Base-by-base conservation (phyloP, 23 tunicate genomes). In the Pegea sp. region DNA sequence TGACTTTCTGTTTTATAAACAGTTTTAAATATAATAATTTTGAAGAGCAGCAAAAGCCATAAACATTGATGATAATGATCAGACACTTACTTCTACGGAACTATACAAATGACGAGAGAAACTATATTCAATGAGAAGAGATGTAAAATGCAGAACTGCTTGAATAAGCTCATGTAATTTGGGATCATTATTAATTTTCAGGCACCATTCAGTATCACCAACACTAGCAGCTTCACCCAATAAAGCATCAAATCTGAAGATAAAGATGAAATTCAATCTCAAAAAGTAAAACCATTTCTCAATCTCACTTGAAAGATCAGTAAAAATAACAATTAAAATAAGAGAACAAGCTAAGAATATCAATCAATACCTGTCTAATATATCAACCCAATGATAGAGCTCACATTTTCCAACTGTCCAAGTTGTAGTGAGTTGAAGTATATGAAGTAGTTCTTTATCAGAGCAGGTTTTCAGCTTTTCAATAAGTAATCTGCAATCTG, bases 391-490 rank as follows among this genome's bases (percentile, higher is more conserved):
- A 44, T 86, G 96, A 44, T 75, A 86, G 0, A 86, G 73, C 54
- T 86, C 96, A 60, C 96, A 86, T 56, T 86, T 86, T 69, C 96
- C 96, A 26, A 86, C 96, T 11, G 86, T 75, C 96, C 96, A 86
- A 0, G 64, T 64, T 5, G 51, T 53, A 7, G 74, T 86, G 3
- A 46, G 20, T 30, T 64, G 31, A 0, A 86, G 55, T 24, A 69
- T 30, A 21, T 51, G 34, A 11, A 69, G 42, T 5, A 86, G 65
- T 42, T 86, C 76, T 24, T 75, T 64, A 33, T 86, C 73, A 48
- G 31, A 27, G 57, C 77, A 69, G n/a, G 56, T 26, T 29, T 52
- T 49, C 13, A 86, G 51, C 49, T 75, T 86, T 33, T 86, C 96
- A 42, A 86, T 86, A 34, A 86, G 42, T 2, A 44, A 54, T 44